Conservation (phyloP, 2,888 invertebrate genomes). For the Trissonchulus sp. region DNA sequence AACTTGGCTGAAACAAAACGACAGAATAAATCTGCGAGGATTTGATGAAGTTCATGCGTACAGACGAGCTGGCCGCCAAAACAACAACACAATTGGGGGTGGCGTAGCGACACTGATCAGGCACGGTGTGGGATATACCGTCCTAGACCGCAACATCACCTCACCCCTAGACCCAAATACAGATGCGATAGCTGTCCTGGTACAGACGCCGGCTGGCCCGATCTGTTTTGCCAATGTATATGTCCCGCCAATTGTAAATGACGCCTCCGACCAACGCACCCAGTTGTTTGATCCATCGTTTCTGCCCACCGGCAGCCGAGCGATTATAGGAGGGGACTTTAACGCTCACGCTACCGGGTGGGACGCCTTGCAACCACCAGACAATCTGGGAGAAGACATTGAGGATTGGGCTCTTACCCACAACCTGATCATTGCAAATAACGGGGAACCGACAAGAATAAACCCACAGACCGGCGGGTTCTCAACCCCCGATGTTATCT, state of each 20-base stretch:
- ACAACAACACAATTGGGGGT: neutral
- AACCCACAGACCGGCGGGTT: neutral
- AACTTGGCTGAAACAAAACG: neutral
- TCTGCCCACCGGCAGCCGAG: neutral
- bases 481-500: neutral
- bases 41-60: neutral
- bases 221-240: neutral
- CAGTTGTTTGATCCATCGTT: neutral
- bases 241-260: neutral
- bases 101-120: neutral
- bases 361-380: neutral
- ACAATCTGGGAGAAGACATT: neutral
- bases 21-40: neutral
- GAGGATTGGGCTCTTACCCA: neutral
- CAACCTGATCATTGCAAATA: neutral
- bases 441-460: conserved; percentile 1
- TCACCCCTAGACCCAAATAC: neutral
- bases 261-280: neutral
- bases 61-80: neutral
- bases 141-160: neutral
- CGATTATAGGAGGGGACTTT: neutral
- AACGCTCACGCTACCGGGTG: neutral
- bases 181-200: neutral
- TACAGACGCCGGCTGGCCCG: neutral
- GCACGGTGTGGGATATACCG: neutral